Conservation (phyloP, 2,888 invertebrate genomes). For the Nymphalis urticae region DNA sequence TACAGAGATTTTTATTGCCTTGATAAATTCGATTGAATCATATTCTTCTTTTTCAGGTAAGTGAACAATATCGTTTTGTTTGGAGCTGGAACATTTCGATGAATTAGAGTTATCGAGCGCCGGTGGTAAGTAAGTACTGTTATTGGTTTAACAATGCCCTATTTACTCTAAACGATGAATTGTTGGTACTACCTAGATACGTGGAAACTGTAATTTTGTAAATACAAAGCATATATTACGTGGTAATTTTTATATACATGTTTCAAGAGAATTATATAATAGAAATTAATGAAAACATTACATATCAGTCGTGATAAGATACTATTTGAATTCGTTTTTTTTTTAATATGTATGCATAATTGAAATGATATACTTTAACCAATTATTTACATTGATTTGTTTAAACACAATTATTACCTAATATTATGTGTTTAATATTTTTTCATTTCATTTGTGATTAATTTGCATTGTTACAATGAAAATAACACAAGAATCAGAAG, state of each 20-base stretch:
- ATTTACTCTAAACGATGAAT: slow-evolving; percentile 26
- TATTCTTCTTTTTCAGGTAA: slow-evolving; percentile 71
- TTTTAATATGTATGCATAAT: no score
- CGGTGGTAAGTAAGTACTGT: slow-evolving; percentile 17
- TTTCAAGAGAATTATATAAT: neutral
- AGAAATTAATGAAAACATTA: no score
- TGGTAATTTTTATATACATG: neutral
- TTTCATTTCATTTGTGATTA: no score
- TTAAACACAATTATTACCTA: no score
- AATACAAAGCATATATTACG: slow-evolving; percentile 1
- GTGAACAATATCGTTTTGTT: slow-evolving; percentile 52
- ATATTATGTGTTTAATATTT: no score
- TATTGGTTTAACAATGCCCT: slow-evolving; percentile 26
- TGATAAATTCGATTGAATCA: slow-evolving; percentile 35
- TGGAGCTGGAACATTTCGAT: slow-evolving; percentile 46
- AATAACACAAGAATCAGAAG: slow-evolving; percentile 1
- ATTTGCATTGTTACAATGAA: neutral
- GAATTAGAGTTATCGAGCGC: slow-evolving; percentile 19
- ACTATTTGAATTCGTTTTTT: no score
- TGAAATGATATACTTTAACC: no score
- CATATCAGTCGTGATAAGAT: no score
- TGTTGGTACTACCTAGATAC: slow-evolving; percentile 20
- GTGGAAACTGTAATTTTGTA: slow-evolving; percentile 8
- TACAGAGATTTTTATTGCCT: slow-evolving; percentile 1
- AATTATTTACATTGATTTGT: no score